Base-by-base conservation (phyloP, 2,888 invertebrate species). In the Hipparchia sbordonii region DNA sequence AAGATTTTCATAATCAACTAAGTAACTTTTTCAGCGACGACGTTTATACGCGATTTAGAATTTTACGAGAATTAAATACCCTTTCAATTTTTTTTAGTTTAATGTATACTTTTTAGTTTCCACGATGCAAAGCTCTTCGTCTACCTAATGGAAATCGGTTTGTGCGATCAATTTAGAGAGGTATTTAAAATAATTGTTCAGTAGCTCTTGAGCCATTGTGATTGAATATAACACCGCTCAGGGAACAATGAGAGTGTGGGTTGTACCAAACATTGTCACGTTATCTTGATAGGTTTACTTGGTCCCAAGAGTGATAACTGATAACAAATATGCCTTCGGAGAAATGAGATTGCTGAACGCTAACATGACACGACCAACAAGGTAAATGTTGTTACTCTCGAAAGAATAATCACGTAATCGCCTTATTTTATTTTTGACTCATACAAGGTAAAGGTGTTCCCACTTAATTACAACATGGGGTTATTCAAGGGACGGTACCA, bases 261-360 rank as follows among this genome's bases (percentile, higher is more conserved):
- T 79, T 84, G 84, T 80, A 85, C 39, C 86, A 91, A 89, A 92
- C 88, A 88, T 78, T 82, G 81, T 80, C 52, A 76, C 77, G 81
- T 90, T 92, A 92, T 93, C 92, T 89, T 90, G 92, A 91, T 89
- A 90, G 85, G 90, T 92, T 91, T 92, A 85, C 90, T 84, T 83
- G 84, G 84, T 83, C 79, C 82, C 82, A 33, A 82, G 80, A 78
- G 81, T 82, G 83, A 83, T 39, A 39, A 39, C 39, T 39, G 39
- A 39, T 84, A 81, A 85, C 85, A 90, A 88, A 90, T 88, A 90
- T 79, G 69, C 70, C 73, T 75, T 76, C 73, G 67, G 68, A 73
- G 76, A 77, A 76, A 72, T 67, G 67, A 75, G 73, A 73, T 73
- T 70, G 70, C 68, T 72, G 54, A 71, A 45, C 65, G 72, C 60